Base-by-base conservation (phyloP, 2,888 invertebrate species). In the Ganaspis brasiliensis region DNA sequence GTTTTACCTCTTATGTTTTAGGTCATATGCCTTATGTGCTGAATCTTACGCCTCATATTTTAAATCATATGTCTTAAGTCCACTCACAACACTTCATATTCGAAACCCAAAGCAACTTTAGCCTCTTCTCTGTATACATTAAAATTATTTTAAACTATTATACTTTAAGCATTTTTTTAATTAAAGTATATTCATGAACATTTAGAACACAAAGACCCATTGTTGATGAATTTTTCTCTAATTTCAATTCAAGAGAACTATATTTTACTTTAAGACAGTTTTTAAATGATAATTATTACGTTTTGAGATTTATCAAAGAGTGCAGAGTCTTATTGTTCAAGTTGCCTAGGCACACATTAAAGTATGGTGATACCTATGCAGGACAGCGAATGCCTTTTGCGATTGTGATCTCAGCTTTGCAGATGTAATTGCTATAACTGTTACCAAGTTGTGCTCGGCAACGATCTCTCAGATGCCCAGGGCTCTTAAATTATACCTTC, bases 391-490 rank as follows among this genome's bases (percentile, higher is more conserved):
- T 75, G 40, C 56, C 40, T 37, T 31, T 52, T 31, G n/a, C 72
- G 82, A 82, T 82, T 77, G 72, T 75, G 75, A 83, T 80, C 79
- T 73, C 75, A 67, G 61, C 67, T 55, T 52, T 70, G 77, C 76
- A 72, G 76, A 76, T 76, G 75, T 82, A 83, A 83, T 82, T 83
- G 79, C 80, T 77, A 72, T 83, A 80, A 81, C 80, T 59, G 80
- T 79, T 79, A 78, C 75, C 71, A 61, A 73, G 71, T 70, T 72
- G 59, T 81, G 77, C 73, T 73, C 80, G 79, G 74, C 73, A 77
- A 77, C 73, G 75, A 63, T 72, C 72, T 63, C 67, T 45, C 57
- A 57, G 57, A 5, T 57, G 21, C 45, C 24, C 37, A 45, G 40
- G 57, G 57, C 26, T 57, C 16, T 67, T 63, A 21, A 63, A 40